These are phyloP conservation scores for Dasypus novemcinctus DNA, from an alignment of 2,113 vertebrate species.

Conservation along the genomic window DNA sequence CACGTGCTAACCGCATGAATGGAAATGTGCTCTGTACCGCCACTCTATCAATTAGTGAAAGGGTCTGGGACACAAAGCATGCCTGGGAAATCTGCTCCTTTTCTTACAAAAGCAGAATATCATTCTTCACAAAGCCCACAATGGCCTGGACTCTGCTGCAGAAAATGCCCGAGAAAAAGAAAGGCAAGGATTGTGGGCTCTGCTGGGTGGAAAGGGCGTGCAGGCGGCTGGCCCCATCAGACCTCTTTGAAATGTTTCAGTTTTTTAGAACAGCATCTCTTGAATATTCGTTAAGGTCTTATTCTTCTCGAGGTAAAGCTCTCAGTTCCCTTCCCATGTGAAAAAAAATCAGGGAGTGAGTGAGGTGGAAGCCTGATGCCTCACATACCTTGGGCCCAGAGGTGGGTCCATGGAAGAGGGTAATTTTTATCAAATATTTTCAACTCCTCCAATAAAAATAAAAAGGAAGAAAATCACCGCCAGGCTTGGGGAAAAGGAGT, in stretches of 20 bases:
- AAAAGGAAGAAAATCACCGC: not conserved
- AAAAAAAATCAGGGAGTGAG: not conserved
- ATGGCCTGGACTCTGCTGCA: slow-evolving; percentile 6
- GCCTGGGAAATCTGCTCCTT: slow-evolving; percentile 66
- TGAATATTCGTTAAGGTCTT: not conserved
- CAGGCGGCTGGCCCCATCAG: not conserved
- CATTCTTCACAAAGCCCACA: slow-evolving; percentile 51
- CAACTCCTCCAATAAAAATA: slow-evolving; percentile 13
- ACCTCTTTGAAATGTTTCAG: not conserved
- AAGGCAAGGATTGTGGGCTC: not conserved
- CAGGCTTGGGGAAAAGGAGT: not conserved
- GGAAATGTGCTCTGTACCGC: not conserved
- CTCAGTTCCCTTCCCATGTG: not conserved
- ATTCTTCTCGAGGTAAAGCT: not conserved
- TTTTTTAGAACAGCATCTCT: not conserved
- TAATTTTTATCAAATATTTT: not conserved
- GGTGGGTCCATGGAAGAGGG: not conserved
- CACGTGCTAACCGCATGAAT: not conserved
- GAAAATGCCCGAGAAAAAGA: slow-evolving; percentile 22
- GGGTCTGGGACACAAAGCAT: not conserved
- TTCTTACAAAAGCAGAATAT: slow-evolving; percentile 55
- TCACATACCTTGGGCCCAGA: not conserved
- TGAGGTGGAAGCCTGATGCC: not conserved
- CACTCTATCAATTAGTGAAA: slow-evolving; percentile 42
- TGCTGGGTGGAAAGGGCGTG: not conserved